Evolutionary conservation across 2,888 invertebrate genomes (phyloP).

Genomic region (Ametastegia equiseti): DNA sequence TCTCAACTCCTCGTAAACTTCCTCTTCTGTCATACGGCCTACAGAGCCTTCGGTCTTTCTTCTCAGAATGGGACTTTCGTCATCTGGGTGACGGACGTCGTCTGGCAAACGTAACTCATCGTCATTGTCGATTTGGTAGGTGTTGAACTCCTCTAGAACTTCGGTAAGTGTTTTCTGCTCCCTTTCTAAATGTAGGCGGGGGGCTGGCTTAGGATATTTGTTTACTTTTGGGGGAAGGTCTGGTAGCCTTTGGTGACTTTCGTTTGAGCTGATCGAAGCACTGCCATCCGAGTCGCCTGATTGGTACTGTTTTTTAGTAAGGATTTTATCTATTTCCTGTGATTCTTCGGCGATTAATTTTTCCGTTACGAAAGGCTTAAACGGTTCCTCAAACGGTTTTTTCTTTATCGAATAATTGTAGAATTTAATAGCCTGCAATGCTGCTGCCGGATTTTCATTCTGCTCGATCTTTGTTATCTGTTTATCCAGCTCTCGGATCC

Average conservation of each 20-base stretch:
- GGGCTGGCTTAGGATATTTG: constrained; percentile 68
- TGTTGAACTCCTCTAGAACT: constrained; percentile 67
- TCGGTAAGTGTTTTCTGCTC: constrained; percentile 68
- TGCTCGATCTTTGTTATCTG: constrained; percentile 93
- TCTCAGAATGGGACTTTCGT: constrained; percentile 81
- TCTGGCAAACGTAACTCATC: constrained; percentile 31
- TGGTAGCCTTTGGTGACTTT: constrained; percentile 65
- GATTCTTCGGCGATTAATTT: constrained; percentile 89
- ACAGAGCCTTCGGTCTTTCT: constrained; percentile 78
- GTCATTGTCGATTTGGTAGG: constrained; percentile 62
- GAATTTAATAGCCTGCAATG: constrained; percentile 93
- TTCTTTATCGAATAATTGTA: constrained; percentile 93
- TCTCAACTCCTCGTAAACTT: constrained; percentile 87
- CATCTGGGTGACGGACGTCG: constrained; percentile 65
- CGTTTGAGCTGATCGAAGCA: constrained; percentile 65
- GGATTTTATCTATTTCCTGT: constrained; percentile 87
- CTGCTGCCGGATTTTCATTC: constrained; percentile 92
- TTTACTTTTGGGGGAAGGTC: constrained; percentile 68
- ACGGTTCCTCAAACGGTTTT: constrained; percentile 82
- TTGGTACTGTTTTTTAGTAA: constrained; percentile 81
- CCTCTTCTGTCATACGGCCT: constrained; percentile 82
- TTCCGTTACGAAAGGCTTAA: constrained; percentile 90
- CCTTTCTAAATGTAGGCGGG: constrained; percentile 63
- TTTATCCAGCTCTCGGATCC: constrained; percentile 87
- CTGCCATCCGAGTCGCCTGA: constrained; percentile 66